Conservation (phyloP, 2,888 invertebrate genomes). For the Athrips mouffetella region DNA sequence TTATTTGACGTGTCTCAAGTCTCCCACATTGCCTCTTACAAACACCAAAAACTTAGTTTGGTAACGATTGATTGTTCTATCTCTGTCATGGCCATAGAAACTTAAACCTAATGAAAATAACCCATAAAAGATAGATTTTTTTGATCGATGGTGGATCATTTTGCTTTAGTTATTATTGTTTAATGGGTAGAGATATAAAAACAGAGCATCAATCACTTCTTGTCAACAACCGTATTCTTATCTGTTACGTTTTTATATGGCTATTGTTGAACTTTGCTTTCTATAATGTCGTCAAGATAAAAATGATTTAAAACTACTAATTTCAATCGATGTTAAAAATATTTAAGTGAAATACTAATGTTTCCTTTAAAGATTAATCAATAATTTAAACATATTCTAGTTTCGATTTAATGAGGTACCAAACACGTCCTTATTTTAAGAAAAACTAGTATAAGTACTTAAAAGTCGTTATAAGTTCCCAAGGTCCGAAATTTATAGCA, state of each 20-base stretch:
- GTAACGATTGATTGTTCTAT: not conserved
- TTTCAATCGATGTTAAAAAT: not conserved
- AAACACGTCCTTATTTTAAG: too few relatives aligned
- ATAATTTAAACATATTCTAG: too few relatives aligned
- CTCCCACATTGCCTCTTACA: too few relatives aligned
- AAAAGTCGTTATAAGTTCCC: not conserved
- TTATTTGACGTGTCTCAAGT: too few relatives aligned
- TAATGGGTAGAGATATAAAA: conserved; percentile 69
- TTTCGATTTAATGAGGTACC: too few relatives aligned
- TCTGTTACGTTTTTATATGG: conserved; percentile 45
- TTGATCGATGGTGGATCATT: conserved; percentile 66
- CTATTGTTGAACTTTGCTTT: conserved; percentile 47
- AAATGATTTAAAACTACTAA: conserved; percentile 1
- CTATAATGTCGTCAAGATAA: conserved; percentile 44
- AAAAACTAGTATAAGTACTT: too few relatives aligned
- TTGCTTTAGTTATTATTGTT: conserved; percentile 72
- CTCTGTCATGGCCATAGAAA: conserved; percentile 37
- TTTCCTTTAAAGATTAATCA: too few relatives aligned
- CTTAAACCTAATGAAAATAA: conserved; percentile 34
- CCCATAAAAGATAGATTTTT: not conserved
- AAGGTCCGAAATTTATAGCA: conserved; percentile 64
- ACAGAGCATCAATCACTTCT: conserved; percentile 66
- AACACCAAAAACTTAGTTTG: too few relatives aligned
- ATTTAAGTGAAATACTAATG: not conserved
- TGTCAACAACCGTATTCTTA: conserved; percentile 53